Conservation (phyloP, 2,113 vertebrate genomes). For the Tenebrosternarchus preto region DNA sequence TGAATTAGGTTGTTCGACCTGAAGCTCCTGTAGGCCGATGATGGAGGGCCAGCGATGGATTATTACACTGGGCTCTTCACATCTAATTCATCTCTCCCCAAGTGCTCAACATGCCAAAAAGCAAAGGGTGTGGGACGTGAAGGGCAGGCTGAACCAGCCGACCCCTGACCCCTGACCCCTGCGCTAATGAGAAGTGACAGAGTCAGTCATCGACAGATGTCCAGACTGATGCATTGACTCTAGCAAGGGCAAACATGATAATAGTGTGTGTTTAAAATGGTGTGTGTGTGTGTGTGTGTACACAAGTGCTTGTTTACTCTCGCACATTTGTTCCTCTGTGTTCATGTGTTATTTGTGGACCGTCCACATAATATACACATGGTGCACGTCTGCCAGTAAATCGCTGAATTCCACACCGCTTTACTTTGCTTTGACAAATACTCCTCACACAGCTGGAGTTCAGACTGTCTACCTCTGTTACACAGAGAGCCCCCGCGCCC, state of each 20-base stretch:
- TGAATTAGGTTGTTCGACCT: slow-evolving; percentile 37
- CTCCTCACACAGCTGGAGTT: slow-evolving; percentile 24
- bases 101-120: not conserved
- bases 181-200: slow-evolving; percentile 31
- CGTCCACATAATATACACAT: not conserved
- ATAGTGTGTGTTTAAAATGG: not conserved
- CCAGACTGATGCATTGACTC: not conserved
- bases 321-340: not conserved
- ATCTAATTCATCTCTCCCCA: slow-evolving; percentile 31
- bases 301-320: slow-evolving; percentile 18
- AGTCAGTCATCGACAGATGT: slow-evolving; percentile 26
- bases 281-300: slow-evolving; percentile 17
- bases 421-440: slow-evolving; percentile 27
- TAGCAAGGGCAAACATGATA: not conserved
- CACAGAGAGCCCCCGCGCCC: slow-evolving; percentile 41
- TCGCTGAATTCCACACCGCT: not conserved
- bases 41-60: slow-evolving; percentile 6
- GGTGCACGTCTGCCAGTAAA: not conserved
- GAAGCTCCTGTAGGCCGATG: not conserved
- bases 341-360: not conserved
- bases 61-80: slow-evolving; percentile 15
- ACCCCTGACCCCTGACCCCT: slow-evolving; percentile 36
- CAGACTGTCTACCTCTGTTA: slow-evolving; percentile 43
- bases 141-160: slow-evolving; percentile 1
- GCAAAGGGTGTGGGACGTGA: slow-evolving; percentile 1